A percentile compares a stretch with the other conserved stretches of the same genome.
Evolutionary conservation across 2,797 vertebrate species (phyloP).

Genomic region (Nyctalus aviator): DNA sequence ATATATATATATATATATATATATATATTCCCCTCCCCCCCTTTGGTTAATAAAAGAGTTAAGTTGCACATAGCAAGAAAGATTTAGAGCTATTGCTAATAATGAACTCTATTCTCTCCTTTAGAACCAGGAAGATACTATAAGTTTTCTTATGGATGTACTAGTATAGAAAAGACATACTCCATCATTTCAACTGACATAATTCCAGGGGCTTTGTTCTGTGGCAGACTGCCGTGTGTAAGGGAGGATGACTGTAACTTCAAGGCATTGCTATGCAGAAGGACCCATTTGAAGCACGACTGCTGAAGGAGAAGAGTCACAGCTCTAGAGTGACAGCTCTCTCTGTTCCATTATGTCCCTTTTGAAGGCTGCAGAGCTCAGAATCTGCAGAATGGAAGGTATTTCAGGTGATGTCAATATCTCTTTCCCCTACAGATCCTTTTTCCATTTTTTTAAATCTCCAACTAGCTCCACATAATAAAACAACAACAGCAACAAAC

Average conservation of each 20-base stretch:
- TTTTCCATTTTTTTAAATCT: background rate
- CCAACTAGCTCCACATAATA: background rate
- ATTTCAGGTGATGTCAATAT: background rate
- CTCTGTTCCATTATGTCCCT: constrained; percentile 5
- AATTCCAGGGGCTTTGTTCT: constrained; percentile 56
- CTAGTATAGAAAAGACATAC: background rate
- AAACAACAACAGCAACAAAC: background rate
- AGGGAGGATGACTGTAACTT: constrained; percentile 52
- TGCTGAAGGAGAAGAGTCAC: constrained; percentile 71
- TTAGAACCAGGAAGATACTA: background rate
- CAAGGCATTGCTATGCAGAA: constrained; percentile 61
- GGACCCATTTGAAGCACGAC: constrained; percentile 60
- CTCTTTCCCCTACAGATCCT: background rate
- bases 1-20: no score
- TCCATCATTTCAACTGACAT: background rate
- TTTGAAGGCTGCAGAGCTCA: constrained; percentile 57
- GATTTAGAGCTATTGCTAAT: constrained; percentile 17
- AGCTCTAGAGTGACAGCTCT: constrained; percentile 41
- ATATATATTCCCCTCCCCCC: no score
- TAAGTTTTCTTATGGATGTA: background rate
- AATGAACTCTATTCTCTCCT: constrained; percentile 1
- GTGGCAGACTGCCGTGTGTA: constrained; percentile 47
- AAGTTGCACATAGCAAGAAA: background rate
- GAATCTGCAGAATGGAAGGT: background rate
- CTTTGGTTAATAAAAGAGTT: background rate